A percentile compares a stretch with the other conserved stretches of the same genome.
phyloP scores from a whole-genome alignment of 2,797 vertebrate species.

The Propithecus perrieri region DNA sequence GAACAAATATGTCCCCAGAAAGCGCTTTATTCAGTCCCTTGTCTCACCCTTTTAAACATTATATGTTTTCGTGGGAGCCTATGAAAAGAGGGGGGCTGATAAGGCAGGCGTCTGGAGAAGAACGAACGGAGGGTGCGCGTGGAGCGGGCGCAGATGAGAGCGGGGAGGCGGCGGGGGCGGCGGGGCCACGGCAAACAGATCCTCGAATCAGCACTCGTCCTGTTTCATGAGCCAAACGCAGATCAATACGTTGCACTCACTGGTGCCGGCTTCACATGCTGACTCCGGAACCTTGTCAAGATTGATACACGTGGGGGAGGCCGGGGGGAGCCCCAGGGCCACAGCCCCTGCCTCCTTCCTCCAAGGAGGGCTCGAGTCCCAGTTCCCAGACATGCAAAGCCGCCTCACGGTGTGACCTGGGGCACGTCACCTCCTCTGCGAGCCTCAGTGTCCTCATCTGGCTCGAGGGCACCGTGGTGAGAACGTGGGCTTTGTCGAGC shows the following conservation, averaged over 20 bases:
- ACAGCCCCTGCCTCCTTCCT: neutral
- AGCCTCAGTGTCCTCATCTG: neutral
- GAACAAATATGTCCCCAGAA: conserved; percentile 62
- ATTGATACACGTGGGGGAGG: neutral
- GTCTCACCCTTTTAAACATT: conserved; percentile 55
- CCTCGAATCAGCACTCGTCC: conserved; percentile 79
- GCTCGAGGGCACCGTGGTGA: neutral
- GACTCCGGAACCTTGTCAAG: conserved; percentile 71
- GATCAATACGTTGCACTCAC: conserved; percentile 79
- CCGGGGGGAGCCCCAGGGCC: neutral
- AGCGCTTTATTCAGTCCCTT: conserved; percentile 2
- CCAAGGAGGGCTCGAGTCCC: neutral
- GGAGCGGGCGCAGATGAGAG: conserved; percentile 36
- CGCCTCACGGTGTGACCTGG: neutral
- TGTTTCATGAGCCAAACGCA: conserved; percentile 75
- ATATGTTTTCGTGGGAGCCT: conserved; percentile 51
- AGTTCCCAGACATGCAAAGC: neutral
- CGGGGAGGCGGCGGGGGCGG: neutral
- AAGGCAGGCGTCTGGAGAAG: neutral
- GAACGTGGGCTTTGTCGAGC: neutral
- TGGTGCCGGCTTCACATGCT: conserved; percentile 74
- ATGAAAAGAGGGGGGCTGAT: neutral
- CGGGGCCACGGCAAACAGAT: conserved; percentile 49
- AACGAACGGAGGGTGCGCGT: neutral
- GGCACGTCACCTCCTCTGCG: neutral